phyloP scores from a whole-genome alignment of 2,888 invertebrate genomes.

The Petrophora chlorosata region DNA sequence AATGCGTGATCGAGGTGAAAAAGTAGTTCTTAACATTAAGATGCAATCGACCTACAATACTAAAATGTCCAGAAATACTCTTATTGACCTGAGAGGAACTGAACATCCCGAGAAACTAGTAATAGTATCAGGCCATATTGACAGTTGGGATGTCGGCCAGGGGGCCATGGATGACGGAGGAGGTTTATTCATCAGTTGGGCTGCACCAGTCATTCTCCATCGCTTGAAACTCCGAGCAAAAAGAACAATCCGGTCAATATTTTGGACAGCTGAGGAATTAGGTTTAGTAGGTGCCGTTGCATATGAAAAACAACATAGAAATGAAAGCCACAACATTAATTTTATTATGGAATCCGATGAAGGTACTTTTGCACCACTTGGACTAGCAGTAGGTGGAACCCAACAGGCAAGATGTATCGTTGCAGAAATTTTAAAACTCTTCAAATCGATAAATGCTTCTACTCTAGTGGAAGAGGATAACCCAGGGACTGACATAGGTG shows the following conservation, averaged over 20 bases:
- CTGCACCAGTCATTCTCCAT: slow-evolving; percentile 87
- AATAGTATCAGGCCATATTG: slow-evolving; percentile 92
- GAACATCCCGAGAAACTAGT: slow-evolving; percentile 81
- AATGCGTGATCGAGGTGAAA: slow-evolving; percentile 82
- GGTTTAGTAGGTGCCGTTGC: slow-evolving; percentile 87
- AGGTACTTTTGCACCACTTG: slow-evolving; percentile 90
- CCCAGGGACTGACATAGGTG: slow-evolving; percentile 88
- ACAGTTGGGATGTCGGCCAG: slow-evolving; percentile 94
- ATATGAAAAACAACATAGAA: slow-evolving; percentile 85
- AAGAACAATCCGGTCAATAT: slow-evolving; percentile 88
- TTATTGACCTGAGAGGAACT: slow-evolving; percentile 87
- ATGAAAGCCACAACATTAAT: slow-evolving; percentile 85
- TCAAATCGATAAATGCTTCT: slow-evolving; percentile 87
- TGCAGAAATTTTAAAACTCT: slow-evolving; percentile 86
- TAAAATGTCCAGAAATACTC: slow-evolving; percentile 87
- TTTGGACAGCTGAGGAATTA: slow-evolving; percentile 93
- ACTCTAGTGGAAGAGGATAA: slow-evolving; percentile 75
- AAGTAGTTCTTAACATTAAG: slow-evolving; percentile 78
- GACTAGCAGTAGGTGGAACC: slow-evolving; percentile 87
- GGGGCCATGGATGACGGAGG: slow-evolving; percentile 95
- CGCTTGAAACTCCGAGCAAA: slow-evolving; percentile 85
- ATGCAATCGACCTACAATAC: slow-evolving; percentile 86
- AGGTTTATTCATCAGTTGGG: slow-evolving; percentile 91
- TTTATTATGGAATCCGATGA: slow-evolving; percentile 93
- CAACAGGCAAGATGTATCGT: slow-evolving; percentile 86